A percentile compares a stretch with the other conserved stretches of the same genome.
Conservation (phyloP, 2,797 vertebrate species). For the Rhincodon typus region DNA sequence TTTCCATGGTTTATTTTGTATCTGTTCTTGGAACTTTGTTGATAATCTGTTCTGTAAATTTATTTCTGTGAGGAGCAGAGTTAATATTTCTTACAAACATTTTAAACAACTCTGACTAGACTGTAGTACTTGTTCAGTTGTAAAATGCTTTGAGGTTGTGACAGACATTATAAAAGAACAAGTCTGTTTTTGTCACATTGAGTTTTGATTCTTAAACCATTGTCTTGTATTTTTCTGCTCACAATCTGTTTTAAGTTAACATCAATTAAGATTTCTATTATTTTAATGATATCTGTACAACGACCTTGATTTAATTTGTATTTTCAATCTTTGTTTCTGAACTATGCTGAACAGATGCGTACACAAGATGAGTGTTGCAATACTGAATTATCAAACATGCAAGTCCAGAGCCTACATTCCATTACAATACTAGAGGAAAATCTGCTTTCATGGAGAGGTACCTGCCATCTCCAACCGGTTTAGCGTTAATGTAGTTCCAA, state of each 20-base stretch:
- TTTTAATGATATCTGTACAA: background rate
- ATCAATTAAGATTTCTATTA: background rate
- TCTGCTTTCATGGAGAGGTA: background rate
- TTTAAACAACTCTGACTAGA: background rate
- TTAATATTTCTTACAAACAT: background rate
- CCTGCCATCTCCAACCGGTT: background rate
- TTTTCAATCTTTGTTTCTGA: background rate
- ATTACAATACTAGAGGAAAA: background rate
- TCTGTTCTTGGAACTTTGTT: background rate
- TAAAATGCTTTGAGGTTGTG: background rate
- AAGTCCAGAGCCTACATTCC: background rate
- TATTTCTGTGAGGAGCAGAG: background rate
- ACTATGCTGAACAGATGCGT: background rate
- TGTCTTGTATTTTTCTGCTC: background rate
- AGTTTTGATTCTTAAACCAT: background rate
- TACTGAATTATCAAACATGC: background rate
- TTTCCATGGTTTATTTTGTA: background rate
- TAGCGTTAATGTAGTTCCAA: background rate
- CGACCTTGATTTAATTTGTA: background rate
- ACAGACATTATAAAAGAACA: background rate
- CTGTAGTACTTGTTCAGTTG: background rate
- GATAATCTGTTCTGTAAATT: background rate
- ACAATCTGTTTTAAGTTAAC: background rate
- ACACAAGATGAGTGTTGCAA: background rate
- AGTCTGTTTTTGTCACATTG: background rate